Base-by-base conservation (phyloP, 2,113 vertebrate genomes). In the Falcunculus frontatus region DNA sequence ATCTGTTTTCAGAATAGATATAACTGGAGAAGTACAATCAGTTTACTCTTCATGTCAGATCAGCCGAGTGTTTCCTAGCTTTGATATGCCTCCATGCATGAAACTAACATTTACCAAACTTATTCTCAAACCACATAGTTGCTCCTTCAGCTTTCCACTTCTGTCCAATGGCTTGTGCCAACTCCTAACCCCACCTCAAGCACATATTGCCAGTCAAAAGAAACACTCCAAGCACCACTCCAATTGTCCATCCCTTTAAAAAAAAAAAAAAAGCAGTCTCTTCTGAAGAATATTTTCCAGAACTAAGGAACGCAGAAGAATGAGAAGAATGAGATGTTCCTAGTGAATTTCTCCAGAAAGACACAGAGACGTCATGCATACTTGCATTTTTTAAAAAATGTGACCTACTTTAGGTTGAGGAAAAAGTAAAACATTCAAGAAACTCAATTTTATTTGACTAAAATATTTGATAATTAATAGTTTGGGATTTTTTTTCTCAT, bases 311-410 rank as follows among this genome's bases (percentile, higher is more conserved):
- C 39, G 53, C 29, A 84, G 25, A 74, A 50, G 30, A 84, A 59
- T 6, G 3, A 84, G 25, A 74, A 50, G 30, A 84, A 59, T 6
- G 3, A 29, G 9, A 57, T 35, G 8, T 5, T 88, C n/a, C 21
- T 46, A 49, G 4, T 19, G n/a, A 33, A 47, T 16, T 55, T 74
- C 20, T 57, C 37, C 15, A n/a, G 21, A 85, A 72, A 22, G 30
- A 72, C 42, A 68, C 0, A 5, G 15, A 76, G 6, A 12, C 12
- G 11, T 10, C 15, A 16, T 0, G 4, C 3, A 9, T 37, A 50
- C 22, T 33, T 50, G 2, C 14, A n/a, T 67, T 84, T 90, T 41
- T 16, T 44, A 33, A 78, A 81, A 77, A 52, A 35, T 6, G 4
- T 33, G 55, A 62, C 27, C 16, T 67, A 35, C 10, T 69, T 73